phyloP scores from a whole-genome alignment of 2,888 invertebrate species.

The Tiphia femorata region DNA sequence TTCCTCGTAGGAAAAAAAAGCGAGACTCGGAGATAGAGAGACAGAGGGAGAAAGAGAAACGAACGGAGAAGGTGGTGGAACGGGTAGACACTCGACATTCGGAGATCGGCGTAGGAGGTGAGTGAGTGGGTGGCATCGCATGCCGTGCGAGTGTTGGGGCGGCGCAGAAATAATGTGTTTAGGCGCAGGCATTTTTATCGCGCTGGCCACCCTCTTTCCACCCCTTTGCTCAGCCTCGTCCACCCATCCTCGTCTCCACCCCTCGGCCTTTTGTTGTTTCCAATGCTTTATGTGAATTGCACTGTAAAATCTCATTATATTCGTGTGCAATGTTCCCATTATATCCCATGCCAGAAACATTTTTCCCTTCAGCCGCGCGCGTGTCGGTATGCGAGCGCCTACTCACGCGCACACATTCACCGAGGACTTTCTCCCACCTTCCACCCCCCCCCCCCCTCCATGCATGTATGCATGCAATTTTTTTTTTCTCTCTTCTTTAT shows the following conservation, averaged over 20 bases:
- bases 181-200: conserved; percentile 62
- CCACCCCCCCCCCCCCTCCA: neutral
- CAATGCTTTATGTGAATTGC: conserved; percentile 66
- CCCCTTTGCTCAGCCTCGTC: neutral
- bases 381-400: neutral
- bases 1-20: neutral
- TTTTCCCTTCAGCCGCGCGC: conserved; percentile 35
- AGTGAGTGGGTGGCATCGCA: conserved; percentile 30
- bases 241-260: neutral
- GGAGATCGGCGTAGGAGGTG: conserved; percentile 26
- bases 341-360: conserved; percentile 61
- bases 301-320: conserved; percentile 67
- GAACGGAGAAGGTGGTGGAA: conserved; percentile 12
- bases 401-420: conserved; percentile 1
- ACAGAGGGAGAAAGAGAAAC: conserved; percentile 1
- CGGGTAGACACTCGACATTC: conserved; percentile 36
- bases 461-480: too few relatives aligned
- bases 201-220: conserved; percentile 18
- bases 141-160: conserved; percentile 42
- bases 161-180: conserved; percentile 61
- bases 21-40: neutral
- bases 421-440: neutral
- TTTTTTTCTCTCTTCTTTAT: conserved; percentile 12
- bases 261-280: conserved; percentile 54
- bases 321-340: conserved; percentile 62